phyloP scores from a whole-genome alignment of 2,113 vertebrate genomes.

The Dromas ardeola region DNA sequence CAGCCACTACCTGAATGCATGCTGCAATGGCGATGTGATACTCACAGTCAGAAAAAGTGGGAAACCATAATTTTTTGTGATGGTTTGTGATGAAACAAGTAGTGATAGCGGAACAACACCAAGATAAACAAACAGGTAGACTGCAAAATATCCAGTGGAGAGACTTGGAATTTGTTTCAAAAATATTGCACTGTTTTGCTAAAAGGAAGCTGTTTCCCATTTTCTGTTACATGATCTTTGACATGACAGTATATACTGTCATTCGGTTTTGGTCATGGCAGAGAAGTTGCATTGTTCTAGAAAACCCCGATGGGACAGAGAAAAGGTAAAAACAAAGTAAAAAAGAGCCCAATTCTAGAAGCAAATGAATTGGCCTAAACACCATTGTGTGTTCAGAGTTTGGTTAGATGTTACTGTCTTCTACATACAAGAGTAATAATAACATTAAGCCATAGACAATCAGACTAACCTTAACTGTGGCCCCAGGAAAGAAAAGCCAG shows the following conservation, averaged over 20 bases:
- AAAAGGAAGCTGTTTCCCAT: neutral
- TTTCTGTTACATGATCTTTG: conserved; percentile 30
- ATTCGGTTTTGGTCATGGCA: neutral
- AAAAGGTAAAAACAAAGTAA: neutral
- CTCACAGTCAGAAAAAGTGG: neutral
- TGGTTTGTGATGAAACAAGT: neutral
- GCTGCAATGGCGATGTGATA: neutral
- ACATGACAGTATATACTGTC: neutral
- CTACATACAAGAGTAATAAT: neutral
- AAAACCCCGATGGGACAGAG: neutral
- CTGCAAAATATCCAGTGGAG: neutral
- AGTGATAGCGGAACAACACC: neutral
- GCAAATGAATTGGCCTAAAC: neutral
- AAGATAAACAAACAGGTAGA: neutral
- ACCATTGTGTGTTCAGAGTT: neutral
- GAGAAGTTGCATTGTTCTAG: conserved; percentile 1
- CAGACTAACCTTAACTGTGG: conserved; percentile 90
- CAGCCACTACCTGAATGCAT: neutral
- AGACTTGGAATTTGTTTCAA: neutral
- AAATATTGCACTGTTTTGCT: neutral
- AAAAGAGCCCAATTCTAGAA: neutral
- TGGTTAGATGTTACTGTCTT: neutral
- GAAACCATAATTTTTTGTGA: neutral
- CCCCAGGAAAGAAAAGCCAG: conserved; percentile 99
- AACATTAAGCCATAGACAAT: conserved; percentile 2